Conservation (phyloP, 2,113 vertebrate genomes). For the Spilogale gracilis region DNA sequence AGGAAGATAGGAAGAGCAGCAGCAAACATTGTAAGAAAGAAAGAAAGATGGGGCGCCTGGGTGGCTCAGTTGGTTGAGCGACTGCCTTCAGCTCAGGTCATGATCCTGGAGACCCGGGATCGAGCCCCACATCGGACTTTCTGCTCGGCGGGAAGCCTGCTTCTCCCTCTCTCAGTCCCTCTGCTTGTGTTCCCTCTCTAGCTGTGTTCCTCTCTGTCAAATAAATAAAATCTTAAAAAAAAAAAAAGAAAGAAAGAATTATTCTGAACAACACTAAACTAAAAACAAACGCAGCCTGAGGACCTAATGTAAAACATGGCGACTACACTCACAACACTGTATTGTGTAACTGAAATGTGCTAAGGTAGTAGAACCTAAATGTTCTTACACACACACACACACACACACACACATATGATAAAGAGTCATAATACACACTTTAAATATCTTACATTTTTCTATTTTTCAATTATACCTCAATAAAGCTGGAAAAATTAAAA, state of each 20-base stretch:
- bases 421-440: not conserved
- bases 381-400: not conserved
- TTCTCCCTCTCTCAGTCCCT: too few species aligned
- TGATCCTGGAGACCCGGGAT: too few species aligned
- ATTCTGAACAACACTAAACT: not conserved
- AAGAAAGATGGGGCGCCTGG: not conserved
- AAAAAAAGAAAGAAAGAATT: not conserved
- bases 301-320: not conserved
- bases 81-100: too few species aligned
- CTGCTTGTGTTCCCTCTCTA: too few species aligned
- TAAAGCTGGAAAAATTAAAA: slow-evolving; percentile 31
- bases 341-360: not conserved
- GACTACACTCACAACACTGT: not conserved
- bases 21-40: not conserved
- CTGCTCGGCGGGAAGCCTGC: too few species aligned
- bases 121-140: too few species aligned
- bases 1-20: not conserved
- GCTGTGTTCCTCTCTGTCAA: too few species aligned
- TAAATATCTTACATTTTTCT: not conserved
- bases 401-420: not conserved
- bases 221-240: not conserved
- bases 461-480: slow-evolving; percentile 1
- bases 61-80: too few species aligned
- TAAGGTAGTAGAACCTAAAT: not conserved
- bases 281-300: not conserved